Conservation (phyloP, 2,113 vertebrate species). For the Callorhinus ursinus region DNA sequence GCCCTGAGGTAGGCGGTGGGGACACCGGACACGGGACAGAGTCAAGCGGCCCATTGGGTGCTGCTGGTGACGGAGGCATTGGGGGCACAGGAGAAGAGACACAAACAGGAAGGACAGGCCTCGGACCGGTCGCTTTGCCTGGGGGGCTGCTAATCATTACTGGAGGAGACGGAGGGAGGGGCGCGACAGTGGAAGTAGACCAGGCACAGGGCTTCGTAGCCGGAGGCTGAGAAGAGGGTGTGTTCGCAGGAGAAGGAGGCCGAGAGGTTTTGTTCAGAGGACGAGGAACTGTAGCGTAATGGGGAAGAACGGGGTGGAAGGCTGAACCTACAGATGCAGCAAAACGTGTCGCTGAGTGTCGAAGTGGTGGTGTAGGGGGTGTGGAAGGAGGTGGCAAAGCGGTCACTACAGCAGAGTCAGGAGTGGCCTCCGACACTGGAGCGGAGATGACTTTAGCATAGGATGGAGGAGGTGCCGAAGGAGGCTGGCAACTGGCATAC, state of each 20-base stretch:
- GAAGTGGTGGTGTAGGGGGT: slow-evolving; percentile 96
- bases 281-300: slow-evolving; percentile 95
- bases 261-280: slow-evolving; percentile 90
- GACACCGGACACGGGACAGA: slow-evolving; percentile 82
- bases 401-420: slow-evolving; percentile 89
- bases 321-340: slow-evolving; percentile 97
- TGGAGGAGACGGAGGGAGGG: slow-evolving; percentile 95
- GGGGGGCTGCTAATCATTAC: slow-evolving; percentile 99
- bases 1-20: slow-evolving; percentile 88
- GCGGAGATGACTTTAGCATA: slow-evolving; percentile 91
- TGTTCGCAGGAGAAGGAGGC: slow-evolving; percentile 88
- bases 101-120: slow-evolving; percentile 92
- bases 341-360: slow-evolving; percentile 96
- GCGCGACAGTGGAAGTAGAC: slow-evolving; percentile 92
- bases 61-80: slow-evolving; percentile 90
- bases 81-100: slow-evolving; percentile 91
- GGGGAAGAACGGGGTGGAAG: slow-evolving; percentile 98
- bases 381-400: slow-evolving; percentile 88
- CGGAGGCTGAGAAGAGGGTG: slow-evolving; percentile 84
- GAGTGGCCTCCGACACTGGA: slow-evolving; percentile 88
- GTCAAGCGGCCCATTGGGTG: slow-evolving; percentile 88
- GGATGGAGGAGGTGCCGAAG: slow-evolving; percentile 89
- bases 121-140: slow-evolving; percentile 93
- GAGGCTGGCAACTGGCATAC: slow-evolving; percentile 91
- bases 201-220: slow-evolving; percentile 91